These are phyloP conservation scores for Agrilus mali DNA, from an alignment of 2,888 invertebrate genomes.

Conservation along the genomic window DNA sequence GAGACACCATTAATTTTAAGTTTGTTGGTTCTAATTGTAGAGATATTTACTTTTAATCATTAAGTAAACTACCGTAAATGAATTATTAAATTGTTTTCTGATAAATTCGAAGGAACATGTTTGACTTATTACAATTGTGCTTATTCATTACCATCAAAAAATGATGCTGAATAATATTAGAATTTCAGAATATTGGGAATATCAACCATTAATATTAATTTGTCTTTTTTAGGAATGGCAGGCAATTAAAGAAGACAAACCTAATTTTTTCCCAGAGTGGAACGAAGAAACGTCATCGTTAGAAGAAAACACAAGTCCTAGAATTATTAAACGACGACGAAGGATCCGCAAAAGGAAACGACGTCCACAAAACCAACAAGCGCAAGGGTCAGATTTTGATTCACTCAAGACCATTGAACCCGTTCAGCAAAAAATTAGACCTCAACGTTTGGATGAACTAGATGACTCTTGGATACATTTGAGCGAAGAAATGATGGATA, in stretches of 20 bases:
- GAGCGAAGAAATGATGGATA: slow-evolving; percentile 18
- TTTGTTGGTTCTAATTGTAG: no score
- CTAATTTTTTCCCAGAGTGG: slow-evolving; percentile 11
- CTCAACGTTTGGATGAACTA: slow-evolving; percentile 22
- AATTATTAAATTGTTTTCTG: no score
- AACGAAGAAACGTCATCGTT: slow-evolving; percentile 11
- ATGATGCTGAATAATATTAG: no score
- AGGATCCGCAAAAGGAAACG: slow-evolving; percentile 48
- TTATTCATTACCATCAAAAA: no score
- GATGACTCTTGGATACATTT: slow-evolving; percentile 24
- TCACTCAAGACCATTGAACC: slow-evolving; percentile 10
- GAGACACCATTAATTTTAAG: no score
- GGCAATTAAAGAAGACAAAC: slow-evolving; percentile 31
- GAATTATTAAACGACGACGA: slow-evolving; percentile 25
- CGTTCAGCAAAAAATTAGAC: slow-evolving; percentile 24
- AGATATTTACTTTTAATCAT: no score
- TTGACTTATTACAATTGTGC: no score
- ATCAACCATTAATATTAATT: no score
- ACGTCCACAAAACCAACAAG: slow-evolving; percentile 37
- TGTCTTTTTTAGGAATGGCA: slow-evolving; percentile 40
- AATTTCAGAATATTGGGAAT: no score
- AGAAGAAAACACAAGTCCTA: slow-evolving; percentile 31
- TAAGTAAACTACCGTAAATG: no score
- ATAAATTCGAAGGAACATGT: no score
- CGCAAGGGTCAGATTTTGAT: slow-evolving; percentile 13